phyloP scores from a whole-genome alignment of 2,797 vertebrate species.

The Xiphophorus birchmanni region DNA sequence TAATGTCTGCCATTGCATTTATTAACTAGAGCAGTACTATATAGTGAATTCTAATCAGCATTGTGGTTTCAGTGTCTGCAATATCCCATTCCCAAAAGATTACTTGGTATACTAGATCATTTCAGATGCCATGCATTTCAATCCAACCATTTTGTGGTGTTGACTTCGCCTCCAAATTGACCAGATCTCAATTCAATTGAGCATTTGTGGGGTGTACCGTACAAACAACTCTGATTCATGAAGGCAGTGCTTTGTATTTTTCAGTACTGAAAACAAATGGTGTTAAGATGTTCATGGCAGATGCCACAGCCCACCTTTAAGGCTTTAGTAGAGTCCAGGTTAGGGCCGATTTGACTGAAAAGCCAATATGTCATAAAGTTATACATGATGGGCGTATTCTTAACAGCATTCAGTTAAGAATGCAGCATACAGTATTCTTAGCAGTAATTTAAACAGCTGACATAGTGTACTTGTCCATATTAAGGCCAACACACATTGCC shows the following conservation, averaged over 20 bases:
- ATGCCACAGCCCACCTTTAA: neutral
- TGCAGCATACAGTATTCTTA: no score
- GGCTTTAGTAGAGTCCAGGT: neutral
- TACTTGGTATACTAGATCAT: neutral
- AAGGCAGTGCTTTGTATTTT: neutral
- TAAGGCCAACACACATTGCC: neutral
- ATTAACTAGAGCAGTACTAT: neutral
- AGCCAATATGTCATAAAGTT: neutral
- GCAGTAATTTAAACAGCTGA: neutral
- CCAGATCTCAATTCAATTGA: neutral
- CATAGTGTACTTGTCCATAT: neutral
- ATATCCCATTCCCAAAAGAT: neutral
- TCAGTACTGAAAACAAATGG: neutral
- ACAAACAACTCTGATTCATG: neutral
- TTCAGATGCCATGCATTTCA: neutral
- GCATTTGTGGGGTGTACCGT: neutral
- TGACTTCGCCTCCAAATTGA: neutral
- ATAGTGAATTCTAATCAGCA: neutral
- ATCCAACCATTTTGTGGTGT: neutral
- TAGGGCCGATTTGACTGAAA: neutral
- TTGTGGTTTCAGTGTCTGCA: neutral
- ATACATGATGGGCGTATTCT: neutral
- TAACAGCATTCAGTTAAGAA: no score
- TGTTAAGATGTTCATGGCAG: neutral
- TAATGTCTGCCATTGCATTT: neutral